Conservation (phyloP, 1,140 invertebrate species). For the Drosophila bocqueti region DNA sequence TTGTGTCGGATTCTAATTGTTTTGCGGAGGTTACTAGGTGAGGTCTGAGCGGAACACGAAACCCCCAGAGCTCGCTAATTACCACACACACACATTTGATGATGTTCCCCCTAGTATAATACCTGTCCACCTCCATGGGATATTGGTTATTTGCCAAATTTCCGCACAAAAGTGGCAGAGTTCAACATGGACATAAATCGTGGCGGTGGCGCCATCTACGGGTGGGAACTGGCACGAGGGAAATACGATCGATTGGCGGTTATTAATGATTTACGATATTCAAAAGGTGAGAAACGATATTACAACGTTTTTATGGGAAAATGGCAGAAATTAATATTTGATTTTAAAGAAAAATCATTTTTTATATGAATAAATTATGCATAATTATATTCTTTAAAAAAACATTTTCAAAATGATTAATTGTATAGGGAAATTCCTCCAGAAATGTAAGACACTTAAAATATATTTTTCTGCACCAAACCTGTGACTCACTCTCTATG, state of each 20-base stretch:
- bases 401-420: too few species aligned
- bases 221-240: conserved; percentile 20
- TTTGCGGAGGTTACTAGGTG: conserved; percentile 71
- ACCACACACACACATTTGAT: conserved; percentile 29
- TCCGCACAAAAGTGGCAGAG: conserved; percentile 32
- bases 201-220: conserved; percentile 34
- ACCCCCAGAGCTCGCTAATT: conserved; percentile 73
- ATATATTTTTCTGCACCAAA: not conserved
- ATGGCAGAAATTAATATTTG: not conserved
- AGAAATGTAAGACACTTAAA: not conserved
- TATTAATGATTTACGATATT: conserved; percentile 32
- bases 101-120: conserved; percentile 20
- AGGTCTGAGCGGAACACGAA: conserved; percentile 64
- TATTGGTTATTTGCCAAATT: conserved; percentile 19
- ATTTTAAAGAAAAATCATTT: not conserved
- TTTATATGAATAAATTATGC: too few species aligned
- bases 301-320: not conserved
- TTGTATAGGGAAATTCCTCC: not conserved
- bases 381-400: too few species aligned
- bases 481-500: conserved; percentile 22
- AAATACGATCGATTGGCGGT: conserved; percentile 32
- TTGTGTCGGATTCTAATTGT: conserved; percentile 74
- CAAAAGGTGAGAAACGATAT: conserved; percentile 1
- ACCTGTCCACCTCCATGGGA: conserved; percentile 37
- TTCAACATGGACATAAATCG: conserved; percentile 54